Evolutionary conservation across 64 coral and sea anemone species (phyloP).

Genomic region (Pocillopora verrucosa): DNA sequence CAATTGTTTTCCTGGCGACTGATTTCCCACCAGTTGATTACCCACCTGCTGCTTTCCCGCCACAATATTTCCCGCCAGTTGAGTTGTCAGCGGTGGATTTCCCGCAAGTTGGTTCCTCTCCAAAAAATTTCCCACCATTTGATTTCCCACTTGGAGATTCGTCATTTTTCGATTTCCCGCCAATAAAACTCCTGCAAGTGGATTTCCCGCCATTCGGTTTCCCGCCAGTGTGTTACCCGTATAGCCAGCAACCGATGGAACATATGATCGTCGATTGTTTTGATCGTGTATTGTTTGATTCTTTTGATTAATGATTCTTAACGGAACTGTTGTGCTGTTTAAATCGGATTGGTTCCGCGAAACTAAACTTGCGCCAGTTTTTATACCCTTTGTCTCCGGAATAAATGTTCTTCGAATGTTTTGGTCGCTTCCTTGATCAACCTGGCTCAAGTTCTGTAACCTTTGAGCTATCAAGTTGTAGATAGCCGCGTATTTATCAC

Average conservation of each 20-base stretch:
- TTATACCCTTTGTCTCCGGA: not conserved
- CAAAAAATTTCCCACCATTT: not conserved
- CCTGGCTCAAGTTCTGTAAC: constrained; percentile 28
- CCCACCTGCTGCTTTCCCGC: not conserved
- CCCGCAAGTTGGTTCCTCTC: not conserved
- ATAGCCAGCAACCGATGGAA: not conserved
- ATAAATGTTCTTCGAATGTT: constrained; percentile 5
- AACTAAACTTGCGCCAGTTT: too few relatives aligned
- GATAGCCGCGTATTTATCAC: constrained; percentile 25
- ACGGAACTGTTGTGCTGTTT: too few relatives aligned
- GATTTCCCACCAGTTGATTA: not conserved
- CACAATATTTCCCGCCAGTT: not conserved
- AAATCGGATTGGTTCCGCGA: too few relatives aligned
- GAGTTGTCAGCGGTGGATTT: not conserved
- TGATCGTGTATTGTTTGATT: not conserved
- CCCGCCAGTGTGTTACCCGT: not conserved
- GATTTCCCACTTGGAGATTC: not conserved
- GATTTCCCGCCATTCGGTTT: not conserved
- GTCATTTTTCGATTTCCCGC: not conserved
- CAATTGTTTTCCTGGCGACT: not conserved
- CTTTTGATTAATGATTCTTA: too few relatives aligned
- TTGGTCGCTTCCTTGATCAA: not conserved
- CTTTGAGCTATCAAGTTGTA: constrained; percentile 17
- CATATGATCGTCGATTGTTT: constrained; percentile 12
- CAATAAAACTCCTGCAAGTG: not conserved